phyloP scores from a whole-genome alignment of 2,888 invertebrate genomes.

The Eupithecia inturbata region DNA sequence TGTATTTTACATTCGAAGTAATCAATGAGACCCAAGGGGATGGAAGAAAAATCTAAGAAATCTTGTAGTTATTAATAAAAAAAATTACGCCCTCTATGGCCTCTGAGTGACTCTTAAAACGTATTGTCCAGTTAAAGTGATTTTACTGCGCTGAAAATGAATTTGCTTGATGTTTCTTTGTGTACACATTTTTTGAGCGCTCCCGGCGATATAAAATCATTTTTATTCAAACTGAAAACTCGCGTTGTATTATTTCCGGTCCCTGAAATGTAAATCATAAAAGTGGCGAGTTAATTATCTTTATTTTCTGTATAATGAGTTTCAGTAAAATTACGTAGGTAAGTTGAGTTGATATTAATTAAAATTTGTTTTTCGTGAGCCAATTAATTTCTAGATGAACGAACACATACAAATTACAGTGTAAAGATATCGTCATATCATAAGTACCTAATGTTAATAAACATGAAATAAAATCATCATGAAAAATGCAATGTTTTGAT shows the following conservation, averaged over 20 bases:
- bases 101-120: constrained; percentile 32
- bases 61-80: constrained; percentile 32
- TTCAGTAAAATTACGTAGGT: neutral
- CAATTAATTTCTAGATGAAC: neutral
- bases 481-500: too few species aligned
- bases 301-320: neutral
- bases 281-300: neutral
- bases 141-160: constrained; percentile 35
- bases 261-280: constrained; percentile 2
- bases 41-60: constrained; percentile 35
- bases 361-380: neutral
- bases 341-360: neutral
- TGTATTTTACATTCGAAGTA: constrained; percentile 41
- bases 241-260: constrained; percentile 10
- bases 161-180: constrained; percentile 29
- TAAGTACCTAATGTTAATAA: too few species aligned
- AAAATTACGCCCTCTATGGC: constrained; percentile 32
- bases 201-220: constrained; percentile 14
- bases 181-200: constrained; percentile 10
- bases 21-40: constrained; percentile 40
- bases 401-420: neutral
- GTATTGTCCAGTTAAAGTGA: constrained; percentile 32
- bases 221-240: constrained; percentile 22
- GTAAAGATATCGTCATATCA: neutral
- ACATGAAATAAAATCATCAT: too few species aligned